Percentiles rank a stretch among this genome's conserved stretches.
Evolutionary conservation across 2,113 vertebrate genomes (phyloP).

Genomic region (Arvicanthis niloticus): DNA sequence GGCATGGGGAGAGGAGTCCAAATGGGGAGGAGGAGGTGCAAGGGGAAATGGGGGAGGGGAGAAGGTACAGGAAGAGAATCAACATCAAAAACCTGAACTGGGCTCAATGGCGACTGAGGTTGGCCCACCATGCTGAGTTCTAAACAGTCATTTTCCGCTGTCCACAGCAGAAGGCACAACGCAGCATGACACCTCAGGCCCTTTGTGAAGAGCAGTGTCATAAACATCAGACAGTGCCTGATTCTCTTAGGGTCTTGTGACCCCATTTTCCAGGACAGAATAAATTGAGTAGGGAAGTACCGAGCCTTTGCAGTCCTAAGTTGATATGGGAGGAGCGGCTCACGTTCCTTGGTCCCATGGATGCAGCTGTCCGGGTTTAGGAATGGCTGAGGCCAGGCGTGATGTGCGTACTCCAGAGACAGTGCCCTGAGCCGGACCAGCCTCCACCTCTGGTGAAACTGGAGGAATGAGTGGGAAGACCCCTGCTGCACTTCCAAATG

Average conservation of each 20-base stretch:
- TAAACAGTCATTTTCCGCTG: neutral
- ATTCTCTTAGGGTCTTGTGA: neutral
- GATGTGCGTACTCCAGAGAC: neutral
- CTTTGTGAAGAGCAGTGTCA: neutral
- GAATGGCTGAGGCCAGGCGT: accelerated
- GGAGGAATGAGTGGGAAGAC: too few species aligned
- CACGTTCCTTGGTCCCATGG: too few species aligned
- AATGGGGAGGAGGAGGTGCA: neutral
- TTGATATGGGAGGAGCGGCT: too few species aligned
- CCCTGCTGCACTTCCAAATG: neutral
- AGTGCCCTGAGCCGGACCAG: neutral
- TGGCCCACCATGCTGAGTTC: accelerated
- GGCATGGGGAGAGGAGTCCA: neutral
- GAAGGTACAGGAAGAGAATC: neutral
- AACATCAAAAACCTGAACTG: too few species aligned
- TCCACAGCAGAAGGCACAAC: neutral
- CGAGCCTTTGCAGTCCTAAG: neutral
- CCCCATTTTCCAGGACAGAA: neutral
- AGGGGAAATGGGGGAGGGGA: too few species aligned
- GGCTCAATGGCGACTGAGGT: neutral
- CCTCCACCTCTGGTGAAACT: neutral
- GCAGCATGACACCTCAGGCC: neutral
- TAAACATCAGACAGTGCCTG: neutral
- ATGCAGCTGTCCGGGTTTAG: neutral
- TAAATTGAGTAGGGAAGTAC: neutral